phyloP scores from a whole-genome alignment of 2,888 invertebrate species.

The Elegia similella region DNA sequence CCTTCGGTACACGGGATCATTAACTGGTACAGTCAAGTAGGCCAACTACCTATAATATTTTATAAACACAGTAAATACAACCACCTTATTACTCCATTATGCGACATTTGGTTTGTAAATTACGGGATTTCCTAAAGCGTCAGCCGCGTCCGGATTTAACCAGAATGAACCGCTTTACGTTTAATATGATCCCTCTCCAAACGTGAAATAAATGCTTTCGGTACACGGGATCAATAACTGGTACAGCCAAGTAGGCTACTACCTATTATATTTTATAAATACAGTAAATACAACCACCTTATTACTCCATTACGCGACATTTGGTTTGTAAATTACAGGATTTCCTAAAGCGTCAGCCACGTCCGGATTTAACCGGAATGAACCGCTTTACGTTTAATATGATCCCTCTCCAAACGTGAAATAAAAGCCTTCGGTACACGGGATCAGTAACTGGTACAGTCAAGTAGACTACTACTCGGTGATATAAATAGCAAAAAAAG shows the following conservation, averaged over 20 bases:
- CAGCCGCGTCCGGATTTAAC: constrained; percentile 1
- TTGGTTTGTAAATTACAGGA: constrained; percentile 12
- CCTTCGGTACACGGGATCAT: neutral
- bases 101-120: constrained; percentile 12
- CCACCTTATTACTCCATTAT: constrained; percentile 3
- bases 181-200: constrained; percentile 6
- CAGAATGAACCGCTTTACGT: constrained; percentile 4
- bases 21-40: too few species aligned
- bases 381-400: constrained; percentile 8
- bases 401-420: neutral
- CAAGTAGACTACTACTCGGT: too few species aligned
- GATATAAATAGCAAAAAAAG: too few species aligned
- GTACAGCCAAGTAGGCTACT: too few species aligned
- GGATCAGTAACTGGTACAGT: too few species aligned
- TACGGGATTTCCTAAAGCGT: constrained; percentile 6
- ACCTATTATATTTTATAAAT: too few species aligned
- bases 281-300: constrained; percentile 3
- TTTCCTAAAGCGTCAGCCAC: constrained; percentile 1
- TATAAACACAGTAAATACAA: constrained; percentile 7
- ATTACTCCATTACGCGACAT: constrained; percentile 6
- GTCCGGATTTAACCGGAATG: constrained; percentile 4
- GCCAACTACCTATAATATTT: too few species aligned
- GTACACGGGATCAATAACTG: neutral
- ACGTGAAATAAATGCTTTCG: neutral
- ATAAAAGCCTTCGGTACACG: neutral